These are phyloP conservation scores for Meloidogyne floridensis DNA, from an alignment of 1,140 invertebrate genomes.

Conservation along the genomic window DNA sequence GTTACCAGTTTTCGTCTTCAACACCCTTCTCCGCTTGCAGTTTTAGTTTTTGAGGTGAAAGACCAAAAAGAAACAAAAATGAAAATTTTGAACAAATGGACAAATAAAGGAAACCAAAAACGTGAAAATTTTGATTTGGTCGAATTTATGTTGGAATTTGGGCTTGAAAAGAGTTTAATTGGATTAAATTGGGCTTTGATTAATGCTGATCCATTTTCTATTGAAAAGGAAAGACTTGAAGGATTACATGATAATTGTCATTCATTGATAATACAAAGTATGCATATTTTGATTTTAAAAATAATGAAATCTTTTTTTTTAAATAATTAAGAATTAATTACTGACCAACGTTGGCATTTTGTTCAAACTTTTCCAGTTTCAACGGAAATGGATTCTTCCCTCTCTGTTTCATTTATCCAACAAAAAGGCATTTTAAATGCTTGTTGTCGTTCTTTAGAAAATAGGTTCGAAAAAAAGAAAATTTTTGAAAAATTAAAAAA, in stretches of 20 bases:
- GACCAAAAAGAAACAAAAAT: no score
- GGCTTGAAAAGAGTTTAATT: conserved; percentile 56
- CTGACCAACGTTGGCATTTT: conserved; percentile 50
- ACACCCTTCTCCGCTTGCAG: conserved; percentile 57
- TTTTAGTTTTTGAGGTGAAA: conserved; percentile 51
- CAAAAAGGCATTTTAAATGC: conserved; percentile 28
- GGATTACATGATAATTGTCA: conserved; percentile 62
- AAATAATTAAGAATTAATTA: conserved; percentile 40
- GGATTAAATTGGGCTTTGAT: conserved; percentile 60
- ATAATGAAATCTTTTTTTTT: not conserved
- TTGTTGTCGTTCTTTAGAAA: conserved; percentile 41
- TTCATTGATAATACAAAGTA: conserved; percentile 58
- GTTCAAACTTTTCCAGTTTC: conserved; percentile 42
- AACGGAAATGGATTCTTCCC: conserved; percentile 45
- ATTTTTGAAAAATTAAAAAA: no score
- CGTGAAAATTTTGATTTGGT: conserved; percentile 52
- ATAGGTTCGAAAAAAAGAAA: conserved; percentile 4
- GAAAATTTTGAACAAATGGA: no score
- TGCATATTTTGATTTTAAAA: not conserved
- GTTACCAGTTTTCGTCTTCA: conserved; percentile 58
- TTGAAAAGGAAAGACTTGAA: conserved; percentile 56
- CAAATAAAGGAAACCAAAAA: not conserved
- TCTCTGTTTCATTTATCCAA: conserved; percentile 41
- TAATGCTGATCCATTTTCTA: conserved; percentile 57
- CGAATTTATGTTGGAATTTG: conserved; percentile 55